A percentile compares a stretch with the other conserved stretches of the same genome.
These are phyloP conservation scores for Mycalesis mineus DNA, from an alignment of 2,888 invertebrate species.

Conservation along the genomic window DNA sequence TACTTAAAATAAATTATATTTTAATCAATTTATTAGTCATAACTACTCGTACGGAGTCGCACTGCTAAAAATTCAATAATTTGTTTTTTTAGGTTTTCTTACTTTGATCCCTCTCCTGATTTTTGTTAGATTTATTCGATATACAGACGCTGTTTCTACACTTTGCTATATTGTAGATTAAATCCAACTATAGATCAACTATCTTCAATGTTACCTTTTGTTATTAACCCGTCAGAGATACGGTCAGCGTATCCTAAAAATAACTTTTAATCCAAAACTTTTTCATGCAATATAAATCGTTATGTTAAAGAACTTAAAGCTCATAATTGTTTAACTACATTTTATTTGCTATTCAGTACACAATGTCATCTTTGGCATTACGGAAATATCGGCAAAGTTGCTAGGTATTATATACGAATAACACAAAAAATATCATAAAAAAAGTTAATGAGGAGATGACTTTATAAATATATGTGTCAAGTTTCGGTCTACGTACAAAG, in stretches of 20 bases:
- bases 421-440: conserved; percentile 5
- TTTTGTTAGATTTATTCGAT: too few relatives aligned
- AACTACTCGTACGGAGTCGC: too few relatives aligned
- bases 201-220: conserved; percentile 54
- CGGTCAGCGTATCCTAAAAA: conserved; percentile 1
- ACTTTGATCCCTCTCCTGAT: too few relatives aligned
- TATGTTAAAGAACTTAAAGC: not conserved
- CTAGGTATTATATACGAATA: conserved; percentile 3
- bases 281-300: not conserved
- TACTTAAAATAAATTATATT: too few relatives aligned
- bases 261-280: not conserved
- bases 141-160: too few relatives aligned
- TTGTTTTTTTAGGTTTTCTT: too few relatives aligned
- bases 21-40: too few relatives aligned
- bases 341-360: not conserved
- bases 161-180: conserved; percentile 34
- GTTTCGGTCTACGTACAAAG: conserved; percentile 10
- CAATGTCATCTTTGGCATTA: conserved; percentile 15
- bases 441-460: conserved; percentile 8
- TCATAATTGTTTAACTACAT: not conserved
- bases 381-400: conserved; percentile 11
- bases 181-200: conserved; percentile 63
- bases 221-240: conserved; percentile 12
- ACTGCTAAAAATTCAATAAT: too few relatives aligned
- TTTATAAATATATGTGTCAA: conserved; percentile 9